Evolutionary conservation across 2,888 invertebrate species (phyloP).

Genomic region (Drosophila macrospina): DNA sequence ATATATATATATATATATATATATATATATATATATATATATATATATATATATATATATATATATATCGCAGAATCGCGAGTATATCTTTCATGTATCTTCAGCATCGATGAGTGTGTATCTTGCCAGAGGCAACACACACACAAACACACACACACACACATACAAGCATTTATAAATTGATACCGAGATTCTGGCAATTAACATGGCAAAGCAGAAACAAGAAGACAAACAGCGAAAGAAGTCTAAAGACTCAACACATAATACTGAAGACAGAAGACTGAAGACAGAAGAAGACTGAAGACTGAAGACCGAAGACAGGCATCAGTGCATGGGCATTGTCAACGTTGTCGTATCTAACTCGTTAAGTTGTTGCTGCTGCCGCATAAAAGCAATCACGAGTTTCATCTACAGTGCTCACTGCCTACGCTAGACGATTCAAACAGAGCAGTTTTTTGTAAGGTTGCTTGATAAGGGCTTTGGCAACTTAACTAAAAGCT

Average conservation of each 20-base stretch:
- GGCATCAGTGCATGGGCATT: slow-evolving; percentile 39
- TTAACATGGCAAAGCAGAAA: slow-evolving; percentile 41
- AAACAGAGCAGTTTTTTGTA: not conserved
- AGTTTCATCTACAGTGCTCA: slow-evolving; percentile 21
- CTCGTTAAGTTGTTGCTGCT: slow-evolving; percentile 27
- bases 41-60: no score
- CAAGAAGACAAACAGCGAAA: slow-evolving; percentile 6
- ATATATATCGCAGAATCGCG: slow-evolving; percentile 1
- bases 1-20: not conserved
- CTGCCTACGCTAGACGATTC: not conserved
- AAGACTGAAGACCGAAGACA: not conserved
- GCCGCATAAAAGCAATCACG: slow-evolving; percentile 17
- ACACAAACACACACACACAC: slow-evolving; percentile 11
- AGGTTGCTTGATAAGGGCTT: not conserved
- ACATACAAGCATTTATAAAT: slow-evolving; percentile 44
- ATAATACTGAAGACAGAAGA: not conserved
- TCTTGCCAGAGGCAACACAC: slow-evolving; percentile 10
- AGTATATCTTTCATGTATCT: slow-evolving; percentile 15
- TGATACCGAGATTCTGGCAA: slow-evolving; percentile 52
- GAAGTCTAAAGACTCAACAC: slow-evolving; percentile 1
- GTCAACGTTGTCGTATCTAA: slow-evolving; percentile 28
- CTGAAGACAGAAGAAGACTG: not conserved
- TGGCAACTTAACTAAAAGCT: not conserved
- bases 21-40: no score
- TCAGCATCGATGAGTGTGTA: slow-evolving; percentile 17